Evolutionary conservation across 2,888 invertebrate species (phyloP).

Genomic region (Alitta virens): DNA sequence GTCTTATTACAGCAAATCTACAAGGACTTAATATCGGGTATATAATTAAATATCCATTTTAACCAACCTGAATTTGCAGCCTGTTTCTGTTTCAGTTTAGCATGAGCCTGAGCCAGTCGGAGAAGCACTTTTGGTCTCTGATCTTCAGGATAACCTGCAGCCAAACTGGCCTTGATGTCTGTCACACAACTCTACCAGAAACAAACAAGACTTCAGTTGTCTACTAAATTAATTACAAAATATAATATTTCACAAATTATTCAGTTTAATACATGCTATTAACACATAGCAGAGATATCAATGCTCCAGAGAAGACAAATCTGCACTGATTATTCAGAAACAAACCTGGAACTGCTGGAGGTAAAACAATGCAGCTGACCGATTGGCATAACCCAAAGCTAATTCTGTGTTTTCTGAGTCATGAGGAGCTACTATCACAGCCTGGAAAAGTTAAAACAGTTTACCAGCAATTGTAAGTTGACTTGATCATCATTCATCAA

Average conservation of each 20-base stretch:
- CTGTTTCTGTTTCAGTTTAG: constrained; percentile 3
- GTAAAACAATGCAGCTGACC: constrained; percentile 20
- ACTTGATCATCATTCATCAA: too few species aligned
- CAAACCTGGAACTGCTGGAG: constrained; percentile 15
- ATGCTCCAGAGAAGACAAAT: too few species aligned
- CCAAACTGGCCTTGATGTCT: constrained; percentile 17
- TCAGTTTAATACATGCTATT: too few species aligned
- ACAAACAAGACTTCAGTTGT: neutral
- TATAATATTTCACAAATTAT: neutral
- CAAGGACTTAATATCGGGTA: too few species aligned
- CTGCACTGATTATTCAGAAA: neutral
- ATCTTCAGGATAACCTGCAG: constrained; percentile 8
- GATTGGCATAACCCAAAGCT: constrained; percentile 18
- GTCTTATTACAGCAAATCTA: too few species aligned
- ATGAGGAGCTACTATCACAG: neutral
- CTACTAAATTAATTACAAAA: neutral
- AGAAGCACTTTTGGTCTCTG: constrained; percentile 13
- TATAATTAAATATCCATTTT: too few species aligned
- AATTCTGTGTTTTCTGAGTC: neutral
- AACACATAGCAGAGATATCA: too few species aligned
- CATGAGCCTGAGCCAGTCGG: constrained; percentile 16
- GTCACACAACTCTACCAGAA: constrained; percentile 3
- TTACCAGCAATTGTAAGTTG: too few species aligned
- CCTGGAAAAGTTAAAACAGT: too few species aligned
- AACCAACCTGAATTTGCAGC: too few species aligned